These are phyloP conservation scores for Yponomeuta cagnagella DNA, from an alignment of 2,888 invertebrate genomes.

Conservation along the genomic window DNA sequence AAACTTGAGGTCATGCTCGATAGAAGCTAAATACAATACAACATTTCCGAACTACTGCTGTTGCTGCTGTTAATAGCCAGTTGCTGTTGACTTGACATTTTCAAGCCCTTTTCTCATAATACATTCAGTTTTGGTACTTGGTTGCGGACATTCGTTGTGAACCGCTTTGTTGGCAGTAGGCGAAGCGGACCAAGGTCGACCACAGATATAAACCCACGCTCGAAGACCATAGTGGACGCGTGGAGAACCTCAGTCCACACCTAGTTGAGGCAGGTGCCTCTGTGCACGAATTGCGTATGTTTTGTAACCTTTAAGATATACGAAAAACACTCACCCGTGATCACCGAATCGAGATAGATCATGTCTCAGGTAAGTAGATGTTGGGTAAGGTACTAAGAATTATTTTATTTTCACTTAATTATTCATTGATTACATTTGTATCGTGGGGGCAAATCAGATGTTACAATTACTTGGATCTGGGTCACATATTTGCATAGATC, in stretches of 20 bases:
- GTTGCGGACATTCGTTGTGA: not conserved
- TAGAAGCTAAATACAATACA: not conserved
- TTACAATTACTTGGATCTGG: conserved; percentile 12
- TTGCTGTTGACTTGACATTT: not conserved
- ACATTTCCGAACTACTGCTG: not conserved
- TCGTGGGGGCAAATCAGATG: not conserved
- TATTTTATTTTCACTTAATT: no score
- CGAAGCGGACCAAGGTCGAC: conserved; percentile 9
- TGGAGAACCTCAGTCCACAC: conserved; percentile 4
- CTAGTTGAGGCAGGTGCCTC: not conserved
- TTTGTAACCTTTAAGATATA: no score
- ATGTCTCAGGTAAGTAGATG: no score
- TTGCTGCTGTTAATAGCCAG: not conserved
- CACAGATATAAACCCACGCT: conserved; percentile 12
- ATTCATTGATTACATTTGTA: not conserved
- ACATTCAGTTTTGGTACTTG: not conserved
- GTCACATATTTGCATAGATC: conserved; percentile 16
- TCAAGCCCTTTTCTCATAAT: not conserved
- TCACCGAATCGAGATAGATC: no score
- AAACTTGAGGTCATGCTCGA: not conserved
- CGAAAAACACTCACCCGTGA: no score
- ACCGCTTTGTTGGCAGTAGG: conserved; percentile 3
- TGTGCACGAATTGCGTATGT: no score
- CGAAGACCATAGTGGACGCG: conserved; percentile 7
- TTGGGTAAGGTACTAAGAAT: no score